These are phyloP conservation scores for Calidris pugnax DNA, from an alignment of 2,113 vertebrate species.

Conservation along the genomic window DNA sequence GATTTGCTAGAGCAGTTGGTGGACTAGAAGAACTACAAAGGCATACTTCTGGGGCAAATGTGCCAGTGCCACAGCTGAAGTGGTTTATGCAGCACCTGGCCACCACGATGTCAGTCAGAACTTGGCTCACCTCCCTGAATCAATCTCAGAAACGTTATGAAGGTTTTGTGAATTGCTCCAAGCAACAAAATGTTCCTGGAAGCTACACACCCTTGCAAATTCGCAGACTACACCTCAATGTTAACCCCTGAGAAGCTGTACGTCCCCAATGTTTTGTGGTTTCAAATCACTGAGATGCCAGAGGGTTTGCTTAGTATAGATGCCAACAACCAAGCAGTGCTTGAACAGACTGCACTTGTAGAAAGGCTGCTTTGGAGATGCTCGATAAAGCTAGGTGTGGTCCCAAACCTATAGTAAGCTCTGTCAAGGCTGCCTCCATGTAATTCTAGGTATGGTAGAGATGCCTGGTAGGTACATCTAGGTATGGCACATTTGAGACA, in stretches of 20 bases:
- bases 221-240: rapidly evolving
- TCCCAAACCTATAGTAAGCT: background rate
- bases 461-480: background rate
- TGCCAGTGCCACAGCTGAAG: constrained; percentile 16
- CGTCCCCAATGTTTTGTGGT: background rate
- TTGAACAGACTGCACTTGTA: background rate
- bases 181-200: background rate
- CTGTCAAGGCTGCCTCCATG: background rate
- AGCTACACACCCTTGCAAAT: background rate
- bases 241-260: background rate
- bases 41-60: background rate
- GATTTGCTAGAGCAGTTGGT: background rate
- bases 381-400: background rate
- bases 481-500: background rate
- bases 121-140: background rate
- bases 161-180: background rate
- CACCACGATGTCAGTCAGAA: background rate
- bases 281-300: background rate
- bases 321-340: background rate
- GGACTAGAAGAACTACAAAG: background rate
- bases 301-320: background rate
- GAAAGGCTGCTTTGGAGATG: background rate
- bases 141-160: background rate
- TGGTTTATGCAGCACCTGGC: constrained; percentile 13
- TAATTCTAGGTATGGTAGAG: background rate